A percentile compares a stretch with the other conserved stretches of the same genome.
These are phyloP conservation scores for Onthophagus sagittarius DNA, from an alignment of 2,888 invertebrate species.

Conservation along the genomic window DNA sequence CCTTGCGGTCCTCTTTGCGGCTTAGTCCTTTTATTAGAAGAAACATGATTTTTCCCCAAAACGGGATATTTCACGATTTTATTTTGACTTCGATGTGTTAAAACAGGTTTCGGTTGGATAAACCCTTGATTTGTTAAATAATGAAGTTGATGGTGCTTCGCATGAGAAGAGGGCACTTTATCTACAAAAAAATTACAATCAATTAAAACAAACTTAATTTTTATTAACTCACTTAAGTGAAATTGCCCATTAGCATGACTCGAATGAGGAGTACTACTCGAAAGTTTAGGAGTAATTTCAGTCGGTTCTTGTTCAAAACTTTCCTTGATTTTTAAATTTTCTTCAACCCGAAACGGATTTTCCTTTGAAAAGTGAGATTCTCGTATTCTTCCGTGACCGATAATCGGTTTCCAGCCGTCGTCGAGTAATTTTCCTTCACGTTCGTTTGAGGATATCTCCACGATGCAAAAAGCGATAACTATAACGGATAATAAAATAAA, in stretches of 20 bases:
- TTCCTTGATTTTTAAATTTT: not conserved
- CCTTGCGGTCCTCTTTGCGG: slow-evolving; percentile 31
- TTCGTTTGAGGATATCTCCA: slow-evolving; percentile 19
- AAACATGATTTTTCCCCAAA: slow-evolving; percentile 40
- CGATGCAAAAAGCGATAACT: slow-evolving; percentile 24
- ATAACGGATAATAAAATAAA: slow-evolving; percentile 20
- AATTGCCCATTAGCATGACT: slow-evolving; percentile 3
- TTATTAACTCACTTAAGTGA: not conserved
- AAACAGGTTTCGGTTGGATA: slow-evolving; percentile 11
- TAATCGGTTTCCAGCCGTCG: slow-evolving; percentile 61
- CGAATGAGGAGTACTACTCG: not conserved
- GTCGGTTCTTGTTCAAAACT: not conserved
- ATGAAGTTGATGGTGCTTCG: slow-evolving; percentile 26
- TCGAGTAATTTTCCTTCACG: slow-evolving; percentile 45
- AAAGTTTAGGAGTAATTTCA: not conserved
- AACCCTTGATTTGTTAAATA: slow-evolving; percentile 41
- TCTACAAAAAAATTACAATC: slow-evolving; percentile 21
- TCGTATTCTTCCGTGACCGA: slow-evolving; percentile 41
- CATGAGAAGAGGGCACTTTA: slow-evolving; percentile 28
- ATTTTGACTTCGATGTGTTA: slow-evolving; percentile 22
- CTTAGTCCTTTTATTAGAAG: slow-evolving; percentile 31
- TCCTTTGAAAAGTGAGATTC: slow-evolving; percentile 5
- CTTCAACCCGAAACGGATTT: slow-evolving; percentile 1
- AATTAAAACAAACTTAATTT: not conserved
- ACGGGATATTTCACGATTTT: slow-evolving; percentile 44